These are phyloP conservation scores for Protobothrops mucrosquamatus DNA, from an alignment of 2,113 vertebrate genomes.

Conservation along the genomic window DNA sequence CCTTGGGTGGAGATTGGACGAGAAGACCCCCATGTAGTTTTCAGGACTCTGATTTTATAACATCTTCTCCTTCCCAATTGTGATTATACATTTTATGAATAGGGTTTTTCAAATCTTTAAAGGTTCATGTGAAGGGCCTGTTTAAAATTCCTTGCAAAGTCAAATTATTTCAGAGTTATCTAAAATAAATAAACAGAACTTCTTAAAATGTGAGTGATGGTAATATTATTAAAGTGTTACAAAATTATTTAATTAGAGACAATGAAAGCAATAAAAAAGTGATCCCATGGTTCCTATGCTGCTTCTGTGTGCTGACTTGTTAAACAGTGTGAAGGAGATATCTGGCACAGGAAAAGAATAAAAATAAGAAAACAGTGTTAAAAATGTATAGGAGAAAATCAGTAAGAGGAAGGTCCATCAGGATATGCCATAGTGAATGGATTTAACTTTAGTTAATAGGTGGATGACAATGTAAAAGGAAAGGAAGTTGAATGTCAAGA, in stretches of 20 bases:
- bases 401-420: not conserved
- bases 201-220: not conserved
- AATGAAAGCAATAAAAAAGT: not conserved
- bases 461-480: not conserved
- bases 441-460: not conserved
- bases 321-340: not conserved
- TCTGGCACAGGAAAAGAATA: not conserved
- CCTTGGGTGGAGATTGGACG: not conserved
- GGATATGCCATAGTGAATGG: not conserved
- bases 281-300: not conserved
- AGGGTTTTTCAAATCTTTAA: not conserved
- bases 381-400: not conserved
- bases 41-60: not conserved
- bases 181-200: not conserved
- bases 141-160: not conserved
- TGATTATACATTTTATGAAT: not conserved
- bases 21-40: not conserved
- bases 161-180: not conserved
- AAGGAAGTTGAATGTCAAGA: not conserved
- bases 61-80: not conserved
- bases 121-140: not conserved
- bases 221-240: not conserved
- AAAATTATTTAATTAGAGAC: not conserved
- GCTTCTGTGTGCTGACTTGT: not conserved
- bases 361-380: not conserved